Base-by-base conservation (phyloP, 2,113 vertebrate species). In the Acanthochromis polyacanthus region DNA sequence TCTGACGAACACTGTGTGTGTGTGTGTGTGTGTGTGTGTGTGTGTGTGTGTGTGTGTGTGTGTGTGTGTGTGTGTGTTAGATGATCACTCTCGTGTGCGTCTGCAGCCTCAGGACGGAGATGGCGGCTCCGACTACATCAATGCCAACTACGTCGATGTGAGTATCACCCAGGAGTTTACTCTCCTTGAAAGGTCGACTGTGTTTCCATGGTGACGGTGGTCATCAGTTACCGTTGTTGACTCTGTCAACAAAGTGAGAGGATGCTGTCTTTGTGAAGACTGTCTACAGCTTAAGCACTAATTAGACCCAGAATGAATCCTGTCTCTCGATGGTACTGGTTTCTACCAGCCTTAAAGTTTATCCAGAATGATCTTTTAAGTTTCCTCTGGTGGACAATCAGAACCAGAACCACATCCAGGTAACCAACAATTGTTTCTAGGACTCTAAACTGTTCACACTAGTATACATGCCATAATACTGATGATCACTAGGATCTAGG, bases 61-160 rank as follows among this genome's bases (percentile, higher is more conserved):
- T 65, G 69, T 72, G 66, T 77, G 52, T 68, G 58, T 74, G 71
- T 53, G 57, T 75, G 57, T 76, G 61, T 55, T 82, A 99, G 98
- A 99, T 80, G 98, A 99, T 89, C 97, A 99, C 91, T 99, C 97
- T 57, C 95, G 97, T 71, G 97, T 99, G 83, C 95, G 97, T 75
- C 92, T 99, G 78, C 97, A 98, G 92, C 94, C 94, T 68, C 88
- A 97, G 88, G 97, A 99, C 68, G 97, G 97, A 71, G 97, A 99
- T 68, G 93, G 94, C 57, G 95, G 95, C 83, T 98, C 97, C 0
- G 98, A 99, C 93, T 99, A 99, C 82, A 99, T 99, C 94, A 99
- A 99, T 72, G 98, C 97, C 75, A 99, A 98, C 94, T 99, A 98
- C 5, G 96, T 99, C 2, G 98, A 99, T 71, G 98, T 99, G 93